Evolutionary conservation across 2,113 vertebrate species (phyloP).

Genomic region (Aspidoscelis tigris): DNA sequence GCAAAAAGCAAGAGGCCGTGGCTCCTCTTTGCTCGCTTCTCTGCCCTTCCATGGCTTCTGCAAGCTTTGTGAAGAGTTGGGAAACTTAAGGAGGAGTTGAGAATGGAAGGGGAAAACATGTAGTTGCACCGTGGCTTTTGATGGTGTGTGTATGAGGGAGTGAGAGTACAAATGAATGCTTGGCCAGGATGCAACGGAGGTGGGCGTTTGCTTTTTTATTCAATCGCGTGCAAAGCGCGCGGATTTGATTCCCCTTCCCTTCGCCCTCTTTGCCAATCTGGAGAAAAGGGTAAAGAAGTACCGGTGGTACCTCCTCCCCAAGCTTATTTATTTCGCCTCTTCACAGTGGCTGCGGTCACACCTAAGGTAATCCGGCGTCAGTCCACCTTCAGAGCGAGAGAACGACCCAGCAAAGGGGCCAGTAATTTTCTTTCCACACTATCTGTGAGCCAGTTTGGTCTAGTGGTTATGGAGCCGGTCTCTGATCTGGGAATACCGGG

Average conservation of each 20-base stretch:
- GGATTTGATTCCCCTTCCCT: not conserved
- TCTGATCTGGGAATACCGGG: no score
- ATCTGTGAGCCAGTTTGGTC: no score
- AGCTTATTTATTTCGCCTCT: not conserved
- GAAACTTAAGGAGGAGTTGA: not conserved
- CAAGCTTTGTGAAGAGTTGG: not conserved
- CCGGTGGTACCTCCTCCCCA: not conserved
- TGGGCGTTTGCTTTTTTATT: conserved; percentile 2
- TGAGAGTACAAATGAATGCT: not conserved
- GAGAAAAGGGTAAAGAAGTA: not conserved
- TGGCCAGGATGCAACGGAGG: conserved; percentile 20
- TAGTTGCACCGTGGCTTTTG: no score
- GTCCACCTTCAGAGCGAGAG: no score
- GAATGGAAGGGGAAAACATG: not conserved
- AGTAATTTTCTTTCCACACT: no score
- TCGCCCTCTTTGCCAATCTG: not conserved
- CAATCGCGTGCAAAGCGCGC: no score
- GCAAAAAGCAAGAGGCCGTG: not conserved
- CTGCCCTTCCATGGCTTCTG: not conserved
- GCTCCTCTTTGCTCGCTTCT: not conserved
- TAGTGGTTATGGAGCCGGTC: no score
- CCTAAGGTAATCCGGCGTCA: no score
- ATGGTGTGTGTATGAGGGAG: not conserved
- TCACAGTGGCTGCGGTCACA: not conserved
- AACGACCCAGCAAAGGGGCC: no score